A percentile compares a stretch with the other conserved stretches of the same genome.
Evolutionary conservation across 2,797 vertebrate species (phyloP).

Genomic region (Pempheris klunzingeri): DNA sequence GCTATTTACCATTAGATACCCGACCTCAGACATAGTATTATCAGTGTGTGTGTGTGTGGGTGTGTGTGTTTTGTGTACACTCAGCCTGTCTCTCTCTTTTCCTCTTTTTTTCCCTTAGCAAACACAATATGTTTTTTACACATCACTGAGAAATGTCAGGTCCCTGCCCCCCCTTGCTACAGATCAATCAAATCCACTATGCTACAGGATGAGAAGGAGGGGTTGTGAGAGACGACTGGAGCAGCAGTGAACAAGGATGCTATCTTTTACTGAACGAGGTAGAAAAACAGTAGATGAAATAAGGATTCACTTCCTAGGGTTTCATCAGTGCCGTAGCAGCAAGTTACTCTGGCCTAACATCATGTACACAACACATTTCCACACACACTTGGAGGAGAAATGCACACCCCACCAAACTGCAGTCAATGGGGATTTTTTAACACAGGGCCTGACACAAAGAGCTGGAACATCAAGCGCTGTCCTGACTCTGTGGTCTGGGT

Average conservation of each 20-base stretch:
- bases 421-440: slow-evolving; percentile 69
- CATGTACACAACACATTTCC: slow-evolving; percentile 49
- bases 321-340: slow-evolving; percentile 58
- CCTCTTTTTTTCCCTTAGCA: slow-evolving; percentile 66
- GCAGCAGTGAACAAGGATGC: slow-evolving; percentile 52
- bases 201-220: slow-evolving; percentile 69
- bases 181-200: slow-evolving; percentile 83
- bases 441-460: slow-evolving; percentile 73
- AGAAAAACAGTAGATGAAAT: slow-evolving; percentile 66
- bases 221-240: slow-evolving; percentile 56
- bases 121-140: slow-evolving; percentile 87
- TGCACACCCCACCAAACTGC: slow-evolving; percentile 32
- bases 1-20: slow-evolving; percentile 29
- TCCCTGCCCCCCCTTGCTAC: slow-evolving; percentile 72
- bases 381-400: slow-evolving; percentile 43
- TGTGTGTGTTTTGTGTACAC: slow-evolving; percentile 28
- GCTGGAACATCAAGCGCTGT: slow-evolving; percentile 78
- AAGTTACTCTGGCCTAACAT: slow-evolving; percentile 57
- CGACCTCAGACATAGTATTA: slow-evolving; percentile 21
- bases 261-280: slow-evolving; percentile 61
- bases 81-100: slow-evolving; percentile 46
- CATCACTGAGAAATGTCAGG: slow-evolving; percentile 86
- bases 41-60: slow-evolving; percentile 19
- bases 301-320: slow-evolving; percentile 69
- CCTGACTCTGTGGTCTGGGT: slow-evolving; percentile 75